Conservation (phyloP, 2,113 vertebrate genomes). For the Rhodinocichla rosea region DNA sequence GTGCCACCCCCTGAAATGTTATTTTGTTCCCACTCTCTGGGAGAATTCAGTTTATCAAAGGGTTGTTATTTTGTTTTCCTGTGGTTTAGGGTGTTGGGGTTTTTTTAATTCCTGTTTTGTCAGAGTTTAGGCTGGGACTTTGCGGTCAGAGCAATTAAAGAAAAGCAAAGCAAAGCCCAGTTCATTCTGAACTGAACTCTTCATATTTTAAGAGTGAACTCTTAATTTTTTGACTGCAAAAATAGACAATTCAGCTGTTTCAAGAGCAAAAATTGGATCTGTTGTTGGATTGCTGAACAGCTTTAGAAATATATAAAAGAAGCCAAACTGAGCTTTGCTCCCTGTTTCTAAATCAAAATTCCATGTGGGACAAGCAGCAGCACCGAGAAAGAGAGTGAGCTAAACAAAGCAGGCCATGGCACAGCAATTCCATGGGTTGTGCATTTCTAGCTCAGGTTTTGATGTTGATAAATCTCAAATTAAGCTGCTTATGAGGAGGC, state of each 20-base stretch:
- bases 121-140: accelerated
- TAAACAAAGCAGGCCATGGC: not conserved
- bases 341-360: not conserved
- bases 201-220: not conserved
- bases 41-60: accelerated
- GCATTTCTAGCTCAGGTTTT: not conserved
- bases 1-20: not conserved
- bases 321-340: not conserved
- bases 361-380: accelerated
- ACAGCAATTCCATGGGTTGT: not conserved
- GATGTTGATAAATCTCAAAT: not conserved
- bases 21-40: not conserved
- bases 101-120: not conserved
- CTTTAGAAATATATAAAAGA: not conserved
- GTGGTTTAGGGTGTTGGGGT: accelerated
- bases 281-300: not conserved
- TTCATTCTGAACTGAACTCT: not conserved
- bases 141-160: not conserved
- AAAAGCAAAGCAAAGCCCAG: not conserved
- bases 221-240: not conserved
- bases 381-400: not conserved
- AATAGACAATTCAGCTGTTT: not conserved
- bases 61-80: not conserved
- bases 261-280: not conserved
- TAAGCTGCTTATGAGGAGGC: not conserved